A percentile compares a stretch with the other conserved stretches of the same genome.
These are phyloP conservation scores for Episyrphus balteatus DNA, from an alignment of 1,140 invertebrate genomes.

Conservation along the genomic window DNA sequence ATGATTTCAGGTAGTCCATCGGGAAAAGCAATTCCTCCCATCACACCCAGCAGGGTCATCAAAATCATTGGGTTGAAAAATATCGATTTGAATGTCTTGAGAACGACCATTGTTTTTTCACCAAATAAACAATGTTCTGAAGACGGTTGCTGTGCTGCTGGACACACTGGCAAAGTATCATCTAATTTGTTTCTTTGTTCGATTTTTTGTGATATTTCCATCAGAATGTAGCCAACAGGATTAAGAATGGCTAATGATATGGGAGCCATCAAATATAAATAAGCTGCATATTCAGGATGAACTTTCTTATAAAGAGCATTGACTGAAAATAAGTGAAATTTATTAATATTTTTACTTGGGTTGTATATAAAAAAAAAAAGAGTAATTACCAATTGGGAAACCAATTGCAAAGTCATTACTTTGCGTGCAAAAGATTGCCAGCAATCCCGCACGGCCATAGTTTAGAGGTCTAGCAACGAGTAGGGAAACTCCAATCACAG, in stretches of 20 bases:
- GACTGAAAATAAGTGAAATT: constrained; percentile 46
- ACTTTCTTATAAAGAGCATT: constrained; percentile 60
- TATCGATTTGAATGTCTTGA: constrained; percentile 53
- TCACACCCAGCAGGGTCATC: constrained; percentile 85
- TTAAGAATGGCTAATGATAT: constrained; percentile 88
- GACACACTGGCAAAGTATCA: constrained; percentile 12
- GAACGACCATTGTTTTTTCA: constrained; percentile 34
- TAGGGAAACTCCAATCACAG: constrained; percentile 67
- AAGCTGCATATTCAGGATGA: constrained; percentile 82
- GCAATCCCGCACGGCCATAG: constrained; percentile 75
- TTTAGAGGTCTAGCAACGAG: constrained; percentile 68
- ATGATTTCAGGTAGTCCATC: constrained; percentile 66
- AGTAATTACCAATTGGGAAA: constrained; percentile 80
- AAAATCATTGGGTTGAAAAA: constrained; percentile 81
- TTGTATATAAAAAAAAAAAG: too few species aligned
- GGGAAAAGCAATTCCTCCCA: constrained; percentile 73
- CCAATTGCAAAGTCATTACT: constrained; percentile 98
- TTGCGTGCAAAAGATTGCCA: constrained; percentile 91
- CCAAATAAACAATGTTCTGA: constrained; percentile 14
- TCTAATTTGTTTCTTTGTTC: constrained; percentile 29
- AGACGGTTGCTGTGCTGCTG: constrained; percentile 26
- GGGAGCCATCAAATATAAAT: constrained; percentile 88
- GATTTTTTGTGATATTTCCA: constrained; percentile 73
- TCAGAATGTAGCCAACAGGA: constrained; percentile 79
- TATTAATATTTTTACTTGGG: too few species aligned